phyloP scores from a whole-genome alignment of 1,140 invertebrate species.

The Nephila pilipes region DNA sequence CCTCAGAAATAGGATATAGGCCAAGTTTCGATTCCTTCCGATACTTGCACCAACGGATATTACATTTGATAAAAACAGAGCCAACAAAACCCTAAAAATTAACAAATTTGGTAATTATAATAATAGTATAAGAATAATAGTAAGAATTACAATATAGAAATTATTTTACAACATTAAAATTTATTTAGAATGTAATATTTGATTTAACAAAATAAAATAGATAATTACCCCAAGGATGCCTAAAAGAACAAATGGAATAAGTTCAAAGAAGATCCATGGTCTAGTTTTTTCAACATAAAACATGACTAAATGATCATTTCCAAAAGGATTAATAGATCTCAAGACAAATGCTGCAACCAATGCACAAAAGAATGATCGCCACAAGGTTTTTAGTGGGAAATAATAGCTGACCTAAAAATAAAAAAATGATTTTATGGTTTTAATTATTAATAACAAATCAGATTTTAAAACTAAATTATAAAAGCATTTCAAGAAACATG shows the following conservation, averaged over 20 bases:
- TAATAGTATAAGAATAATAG: neutral
- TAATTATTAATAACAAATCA: no score
- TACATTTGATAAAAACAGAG: constrained; percentile 97
- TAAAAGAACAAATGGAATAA: constrained; percentile 97
- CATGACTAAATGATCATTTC: constrained; percentile 98
- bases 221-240: constrained; percentile 96
- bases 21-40: constrained; percentile 97
- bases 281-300: constrained; percentile 99
- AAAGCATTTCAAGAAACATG: no score
- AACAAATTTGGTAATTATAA: no score
- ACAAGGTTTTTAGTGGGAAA: constrained; percentile 99
- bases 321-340: constrained; percentile 98
- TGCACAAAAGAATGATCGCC: constrained; percentile 99
- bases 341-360: constrained; percentile 98
- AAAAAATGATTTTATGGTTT: neutral
- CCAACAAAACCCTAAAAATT: constrained; percentile 90
- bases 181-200: neutral
- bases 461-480: no score
- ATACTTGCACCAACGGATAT: constrained; percentile 97
- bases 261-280: constrained; percentile 99
- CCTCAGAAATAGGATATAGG: constrained; percentile 98
- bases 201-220: neutral
- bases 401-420: constrained; percentile 95
- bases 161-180: neutral
- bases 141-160: neutral